Evolutionary conservation across 2,113 vertebrate species (phyloP).

Genomic region (Myiopsitta monachus): DNA sequence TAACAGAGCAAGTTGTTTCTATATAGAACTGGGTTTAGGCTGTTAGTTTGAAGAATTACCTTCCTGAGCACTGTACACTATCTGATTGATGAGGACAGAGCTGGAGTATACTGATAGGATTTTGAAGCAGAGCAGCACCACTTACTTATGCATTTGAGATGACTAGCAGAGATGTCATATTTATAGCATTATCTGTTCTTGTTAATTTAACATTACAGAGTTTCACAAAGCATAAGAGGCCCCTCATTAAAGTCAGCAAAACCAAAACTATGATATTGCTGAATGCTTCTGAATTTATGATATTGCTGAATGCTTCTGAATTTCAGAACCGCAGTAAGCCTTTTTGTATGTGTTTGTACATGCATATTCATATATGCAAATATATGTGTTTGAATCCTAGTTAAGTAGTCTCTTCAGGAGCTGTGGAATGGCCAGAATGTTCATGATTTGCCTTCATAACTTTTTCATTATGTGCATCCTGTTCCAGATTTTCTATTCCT

Average conservation of each 20-base stretch:
- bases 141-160: not conserved
- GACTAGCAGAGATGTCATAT: not conserved
- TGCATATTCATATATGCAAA: not conserved
- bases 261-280: not conserved
- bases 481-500: not conserved
- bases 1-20: conserved; percentile 22
- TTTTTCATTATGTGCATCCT: not conserved
- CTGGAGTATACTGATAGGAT: conserved; percentile 1
- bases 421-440: not conserved
- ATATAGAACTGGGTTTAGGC: conserved; percentile 30
- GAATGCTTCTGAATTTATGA: not conserved
- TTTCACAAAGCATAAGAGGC: not conserved
- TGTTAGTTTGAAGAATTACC: conserved; percentile 59
- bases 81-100: conserved; percentile 30
- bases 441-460: not conserved
- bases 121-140: not conserved
- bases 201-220: not conserved
- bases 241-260: conserved; percentile 13
- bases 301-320: not conserved
- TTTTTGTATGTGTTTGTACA: not conserved
- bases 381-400: not conserved
- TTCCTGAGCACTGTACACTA: not conserved
- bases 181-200: not conserved
- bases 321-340: not conserved
- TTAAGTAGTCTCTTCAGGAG: not conserved